Evolutionary conservation across 2,113 vertebrate genomes (phyloP).

Genomic region (Sinocyclocheilus grahami): DNA sequence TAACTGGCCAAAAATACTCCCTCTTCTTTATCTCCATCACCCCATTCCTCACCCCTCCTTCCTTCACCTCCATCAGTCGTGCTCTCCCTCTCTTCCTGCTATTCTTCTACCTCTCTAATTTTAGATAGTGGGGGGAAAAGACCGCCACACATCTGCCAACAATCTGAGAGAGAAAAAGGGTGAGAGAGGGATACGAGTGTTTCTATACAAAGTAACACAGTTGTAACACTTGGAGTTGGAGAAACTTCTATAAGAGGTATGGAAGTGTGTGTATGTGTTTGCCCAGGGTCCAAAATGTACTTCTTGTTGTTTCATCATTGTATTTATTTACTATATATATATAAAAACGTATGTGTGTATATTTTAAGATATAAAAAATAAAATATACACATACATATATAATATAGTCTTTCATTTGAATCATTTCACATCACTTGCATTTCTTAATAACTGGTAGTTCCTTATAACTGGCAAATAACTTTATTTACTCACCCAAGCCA

Average conservation of each 20-base stretch:
- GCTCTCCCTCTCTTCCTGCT: constrained; percentile 49
- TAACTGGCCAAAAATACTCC: constrained; percentile 54
- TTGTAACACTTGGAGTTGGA: neutral
- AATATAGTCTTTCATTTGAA: too few relatives aligned
- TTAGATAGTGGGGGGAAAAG: constrained; percentile 45
- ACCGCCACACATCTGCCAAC: constrained; percentile 39
- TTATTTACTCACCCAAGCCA: constrained; percentile 9
- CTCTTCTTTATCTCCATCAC: constrained; percentile 57
- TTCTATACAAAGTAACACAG: neutral
- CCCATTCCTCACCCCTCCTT: constrained; percentile 49
- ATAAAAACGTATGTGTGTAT: too few relatives aligned
- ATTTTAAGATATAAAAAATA: too few relatives aligned
- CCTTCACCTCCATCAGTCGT: constrained; percentile 49
- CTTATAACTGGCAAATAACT: neutral
- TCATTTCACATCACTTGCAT: too few relatives aligned
- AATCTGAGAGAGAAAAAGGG: neutral
- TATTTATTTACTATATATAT: too few relatives aligned
- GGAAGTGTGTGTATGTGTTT: neutral
- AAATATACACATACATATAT: too few relatives aligned
- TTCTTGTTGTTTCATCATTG: neutral
- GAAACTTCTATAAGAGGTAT: neutral
- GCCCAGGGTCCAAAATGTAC: neutral
- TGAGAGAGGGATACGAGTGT: neutral
- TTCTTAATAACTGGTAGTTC: neutral
- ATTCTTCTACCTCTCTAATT: constrained; percentile 51